Conservation (phyloP, 2,113 vertebrate genomes). For the Rallus limicola region DNA sequence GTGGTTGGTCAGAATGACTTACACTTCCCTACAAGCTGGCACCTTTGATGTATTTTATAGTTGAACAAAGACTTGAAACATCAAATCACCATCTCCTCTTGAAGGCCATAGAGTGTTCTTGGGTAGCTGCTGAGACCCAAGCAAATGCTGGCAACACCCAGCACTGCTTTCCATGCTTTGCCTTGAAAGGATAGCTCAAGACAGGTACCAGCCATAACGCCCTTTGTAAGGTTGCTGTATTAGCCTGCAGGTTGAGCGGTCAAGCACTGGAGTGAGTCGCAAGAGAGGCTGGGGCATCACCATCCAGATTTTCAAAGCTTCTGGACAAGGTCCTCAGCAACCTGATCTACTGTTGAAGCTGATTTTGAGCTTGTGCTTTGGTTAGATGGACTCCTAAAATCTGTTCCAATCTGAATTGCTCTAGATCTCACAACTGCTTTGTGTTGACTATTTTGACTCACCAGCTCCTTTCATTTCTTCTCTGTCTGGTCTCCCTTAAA, state of each 20-base stretch:
- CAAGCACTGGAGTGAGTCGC: not conserved
- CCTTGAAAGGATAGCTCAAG: not conserved
- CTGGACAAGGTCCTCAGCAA: not conserved
- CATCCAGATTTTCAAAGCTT: not conserved
- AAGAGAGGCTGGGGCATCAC: not conserved
- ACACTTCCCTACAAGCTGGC: fast-evolving
- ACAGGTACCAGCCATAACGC: not conserved
- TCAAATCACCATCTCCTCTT: not conserved
- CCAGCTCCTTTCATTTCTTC: not conserved
- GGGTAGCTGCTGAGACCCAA: not conserved
- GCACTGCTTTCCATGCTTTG: not conserved
- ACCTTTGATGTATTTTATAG: not conserved
- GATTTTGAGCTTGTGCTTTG: not conserved
- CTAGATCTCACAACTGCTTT: not conserved
- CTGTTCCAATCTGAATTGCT: not conserved
- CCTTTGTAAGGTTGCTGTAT: not conserved
- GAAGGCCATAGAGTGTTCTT: not conserved
- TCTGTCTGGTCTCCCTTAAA: not conserved
- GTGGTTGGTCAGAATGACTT: not conserved
- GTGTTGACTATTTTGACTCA: not conserved
- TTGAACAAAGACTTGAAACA: not conserved
- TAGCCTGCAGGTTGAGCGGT: not conserved
- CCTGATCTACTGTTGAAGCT: not conserved
- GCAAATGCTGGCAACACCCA: not conserved
- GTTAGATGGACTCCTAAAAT: not conserved